Evolutionary conservation across 2,888 invertebrate genomes (phyloP).

Genomic region (Sphecodes monilicornis): DNA sequence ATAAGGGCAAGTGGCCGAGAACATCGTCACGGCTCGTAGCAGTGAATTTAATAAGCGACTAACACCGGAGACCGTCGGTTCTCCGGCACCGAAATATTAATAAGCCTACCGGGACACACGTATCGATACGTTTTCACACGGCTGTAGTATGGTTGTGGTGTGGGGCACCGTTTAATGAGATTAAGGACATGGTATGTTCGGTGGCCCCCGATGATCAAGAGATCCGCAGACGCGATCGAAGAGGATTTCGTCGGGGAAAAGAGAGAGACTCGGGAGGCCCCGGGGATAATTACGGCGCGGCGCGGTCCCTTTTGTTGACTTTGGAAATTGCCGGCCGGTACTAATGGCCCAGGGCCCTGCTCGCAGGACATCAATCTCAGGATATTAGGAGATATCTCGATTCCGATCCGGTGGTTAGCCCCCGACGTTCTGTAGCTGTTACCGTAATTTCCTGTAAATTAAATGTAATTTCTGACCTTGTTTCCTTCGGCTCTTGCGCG

Average conservation of each 20-base stretch:
- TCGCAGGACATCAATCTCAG: constrained; percentile 12
- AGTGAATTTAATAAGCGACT: constrained; percentile 35
- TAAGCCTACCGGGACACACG: constrained; percentile 2
- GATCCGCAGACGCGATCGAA: constrained; percentile 8
- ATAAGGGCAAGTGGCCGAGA: neutral
- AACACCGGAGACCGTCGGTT: neutral
- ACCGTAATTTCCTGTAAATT: neutral
- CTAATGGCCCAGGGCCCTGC: constrained; percentile 3
- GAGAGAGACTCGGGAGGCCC: no score
- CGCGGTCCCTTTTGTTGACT: constrained; percentile 40
- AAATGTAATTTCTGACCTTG: constrained; percentile 22
- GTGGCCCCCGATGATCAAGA: constrained; percentile 4
- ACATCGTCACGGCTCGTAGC: constrained; percentile 16
- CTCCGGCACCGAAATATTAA: constrained; percentile 36
- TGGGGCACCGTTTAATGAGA: constrained; percentile 24
- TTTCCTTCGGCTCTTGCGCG: neutral
- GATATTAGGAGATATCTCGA: constrained; percentile 13
- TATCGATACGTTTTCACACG: constrained; percentile 31
- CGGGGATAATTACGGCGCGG: constrained; percentile 28
- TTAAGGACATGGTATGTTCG: constrained; percentile 15
- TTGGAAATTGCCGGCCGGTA: constrained; percentile 13
- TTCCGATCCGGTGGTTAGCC: constrained; percentile 4
- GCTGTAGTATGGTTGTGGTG: neutral
- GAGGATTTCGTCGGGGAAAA: constrained; percentile 11
- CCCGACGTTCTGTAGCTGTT: neutral